Evolutionary conservation across 2,888 invertebrate species (phyloP), one percentile per base, ranked within the genome.

Genomic region (Heteromyza rotundicornis): DNA sequence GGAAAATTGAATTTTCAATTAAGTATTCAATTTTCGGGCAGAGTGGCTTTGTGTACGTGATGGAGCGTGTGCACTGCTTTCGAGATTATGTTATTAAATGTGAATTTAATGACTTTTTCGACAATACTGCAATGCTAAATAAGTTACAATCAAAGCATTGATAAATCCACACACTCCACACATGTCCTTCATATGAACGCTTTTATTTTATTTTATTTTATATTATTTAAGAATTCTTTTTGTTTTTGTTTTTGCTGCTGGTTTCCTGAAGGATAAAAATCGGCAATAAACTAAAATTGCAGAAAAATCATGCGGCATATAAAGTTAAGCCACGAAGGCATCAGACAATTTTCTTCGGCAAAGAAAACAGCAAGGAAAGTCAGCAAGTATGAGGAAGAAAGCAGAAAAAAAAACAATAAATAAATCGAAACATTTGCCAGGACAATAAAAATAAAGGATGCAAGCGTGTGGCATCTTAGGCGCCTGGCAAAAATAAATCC

Each of bases 281-380:
- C 52, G 19, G 44, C 24, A 40, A 52, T 59, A 59, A 59, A 51
- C 40, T 52, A 52, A 59, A 59, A 59, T 59, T 59, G 52, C 52
- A 3, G 49, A 44, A 22, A 32, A 57, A 47, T 47, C 47, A 20
- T 12, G 47, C 47, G 47, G 47, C 47, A 17, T 20, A n/a, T n/a
- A 47, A 47, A 47, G 17, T 20, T 7, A 47, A 47, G 47, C 47
- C 19, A n/a, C 27, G 5, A 27, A 27, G 10, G 27, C 27, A 27
- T 7, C 7, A 27, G n/a, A n/a, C 16, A n/a, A 14, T 40, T 40
- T 40, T n/a, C 16, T n/a, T n/a, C n/a, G n/a, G n/a, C n/a, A n/a
- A n/a, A n/a, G 32, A 8, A 32, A n/a, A 40, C 10, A 10, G 14
- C 40, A 7, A 40, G 14, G 3, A 40, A n/a, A 7, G 14, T 3